phyloP scores from a whole-genome alignment of 2,888 invertebrate species.

The Kryphioiulus occultus region DNA sequence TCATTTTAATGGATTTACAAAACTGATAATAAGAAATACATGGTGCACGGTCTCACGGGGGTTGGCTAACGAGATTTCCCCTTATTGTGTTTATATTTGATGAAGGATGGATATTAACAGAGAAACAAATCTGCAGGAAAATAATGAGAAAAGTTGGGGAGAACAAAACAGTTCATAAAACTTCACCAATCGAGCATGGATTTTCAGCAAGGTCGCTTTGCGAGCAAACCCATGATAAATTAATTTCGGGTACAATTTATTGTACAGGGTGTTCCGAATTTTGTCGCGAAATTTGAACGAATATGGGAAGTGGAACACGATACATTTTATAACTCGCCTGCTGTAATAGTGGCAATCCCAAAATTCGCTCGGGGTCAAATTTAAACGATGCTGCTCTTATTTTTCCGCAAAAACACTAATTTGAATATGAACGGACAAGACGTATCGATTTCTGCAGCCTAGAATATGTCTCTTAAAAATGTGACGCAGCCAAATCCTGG shows the following conservation, averaged over 20 bases:
- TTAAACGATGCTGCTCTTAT: background rate
- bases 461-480: background rate
- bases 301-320: too few relatives aligned
- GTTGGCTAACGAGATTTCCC: conserved; percentile 25
- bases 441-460: background rate
- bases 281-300: too few relatives aligned
- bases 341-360: too few relatives aligned
- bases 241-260: background rate
- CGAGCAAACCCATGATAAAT: background rate
- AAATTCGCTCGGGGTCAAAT: background rate
- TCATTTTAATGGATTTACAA: conserved; percentile 39
- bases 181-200: background rate
- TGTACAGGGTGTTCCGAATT: background rate
- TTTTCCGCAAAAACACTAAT: background rate
- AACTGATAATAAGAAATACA: conserved; percentile 32
- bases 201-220: background rate
- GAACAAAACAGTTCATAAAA: conserved; percentile 24
- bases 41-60: background rate
- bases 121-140: conserved; percentile 21
- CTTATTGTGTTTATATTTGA: conserved; percentile 40
- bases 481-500: background rate
- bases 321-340: too few relatives aligned
- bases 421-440: background rate
- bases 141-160: conserved; percentile 29
- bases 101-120: conserved; percentile 16